A percentile compares a stretch with the other conserved stretches of the same genome.
phyloP scores from a whole-genome alignment of 2,113 vertebrate genomes.

The Rhinichthys klamathensis region DNA sequence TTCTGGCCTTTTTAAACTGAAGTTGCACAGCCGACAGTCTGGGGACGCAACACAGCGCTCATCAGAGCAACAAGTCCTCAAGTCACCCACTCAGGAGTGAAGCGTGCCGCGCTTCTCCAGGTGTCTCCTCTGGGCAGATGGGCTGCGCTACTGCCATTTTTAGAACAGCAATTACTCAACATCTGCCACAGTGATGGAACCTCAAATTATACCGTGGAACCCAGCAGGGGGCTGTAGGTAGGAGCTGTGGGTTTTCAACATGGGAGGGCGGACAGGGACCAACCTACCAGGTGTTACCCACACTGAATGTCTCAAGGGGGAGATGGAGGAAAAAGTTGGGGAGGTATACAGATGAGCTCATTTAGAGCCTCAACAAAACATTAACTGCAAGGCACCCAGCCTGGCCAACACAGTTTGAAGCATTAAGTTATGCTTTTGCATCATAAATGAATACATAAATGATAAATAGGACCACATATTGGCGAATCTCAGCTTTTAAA shows the following conservation, averaged over 20 bases:
- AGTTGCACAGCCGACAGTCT: not conserved
- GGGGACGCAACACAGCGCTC: not conserved
- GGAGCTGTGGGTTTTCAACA: slow-evolving; percentile 32
- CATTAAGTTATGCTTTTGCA: slow-evolving; percentile 52
- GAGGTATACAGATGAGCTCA: slow-evolving; percentile 1
- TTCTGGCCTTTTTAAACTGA: not conserved
- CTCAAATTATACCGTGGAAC: slow-evolving; percentile 37
- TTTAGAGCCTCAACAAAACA: slow-evolving; percentile 18
- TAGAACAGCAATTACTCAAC: slow-evolving; percentile 57
- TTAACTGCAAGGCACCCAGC: not conserved
- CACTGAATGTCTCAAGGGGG: slow-evolving; percentile 25
- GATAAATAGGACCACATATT: slow-evolving; percentile 65
- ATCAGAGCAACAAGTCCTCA: slow-evolving; percentile 29
- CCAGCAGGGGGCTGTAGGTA: slow-evolving; percentile 36
- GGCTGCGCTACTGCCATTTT: slow-evolving; percentile 39
- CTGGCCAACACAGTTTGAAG: slow-evolving; percentile 16
- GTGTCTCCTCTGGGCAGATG: slow-evolving; percentile 52
- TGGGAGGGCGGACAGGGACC: slow-evolving; percentile 32
- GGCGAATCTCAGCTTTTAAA: slow-evolving; percentile 54
- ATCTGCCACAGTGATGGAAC: slow-evolving; percentile 49
- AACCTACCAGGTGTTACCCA: slow-evolving; percentile 54
- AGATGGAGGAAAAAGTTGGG: slow-evolving; percentile 2
- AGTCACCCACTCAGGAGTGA: slow-evolving; percentile 30
- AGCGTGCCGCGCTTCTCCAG: slow-evolving; percentile 30
- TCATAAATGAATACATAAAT: slow-evolving; percentile 64